Evolutionary conservation across 2,888 invertebrate genomes (phyloP).

Genomic region (Troides helena): DNA sequence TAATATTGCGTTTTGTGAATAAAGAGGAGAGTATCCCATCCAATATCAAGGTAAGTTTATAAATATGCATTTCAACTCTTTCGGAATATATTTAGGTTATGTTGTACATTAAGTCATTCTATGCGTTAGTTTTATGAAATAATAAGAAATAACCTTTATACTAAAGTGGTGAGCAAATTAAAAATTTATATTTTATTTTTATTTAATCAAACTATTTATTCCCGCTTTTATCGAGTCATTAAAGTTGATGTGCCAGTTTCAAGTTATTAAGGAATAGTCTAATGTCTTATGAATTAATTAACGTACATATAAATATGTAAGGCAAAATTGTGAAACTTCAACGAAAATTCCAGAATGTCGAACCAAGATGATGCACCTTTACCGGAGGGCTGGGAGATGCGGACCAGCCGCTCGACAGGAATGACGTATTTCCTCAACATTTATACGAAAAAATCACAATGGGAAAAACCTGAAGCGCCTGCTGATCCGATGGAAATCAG

Average conservation of each 20-base stretch:
- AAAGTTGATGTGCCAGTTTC: background rate
- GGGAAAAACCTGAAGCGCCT: constrained; percentile 95
- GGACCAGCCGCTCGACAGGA: constrained; percentile 92
- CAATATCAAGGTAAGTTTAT: constrained; percentile 1
- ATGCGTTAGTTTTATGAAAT: background rate
- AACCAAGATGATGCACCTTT: constrained; percentile 77
- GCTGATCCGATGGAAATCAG: constrained; percentile 88
- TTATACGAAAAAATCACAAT: constrained; percentile 98
- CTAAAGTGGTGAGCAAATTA: constrained; percentile 14
- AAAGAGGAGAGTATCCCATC: background rate
- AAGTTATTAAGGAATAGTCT: background rate
- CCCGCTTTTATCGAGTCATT: background rate
- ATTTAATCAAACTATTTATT: background rate
- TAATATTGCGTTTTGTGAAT: background rate
- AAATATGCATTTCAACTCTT: background rate
- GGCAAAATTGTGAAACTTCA: constrained; percentile 30
- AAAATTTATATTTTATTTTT: background rate
- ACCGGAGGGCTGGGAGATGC: constrained; percentile 96
- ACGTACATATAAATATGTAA: constrained; percentile 2
- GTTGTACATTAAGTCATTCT: background rate
- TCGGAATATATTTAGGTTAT: background rate
- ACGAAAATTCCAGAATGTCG: constrained; percentile 67
- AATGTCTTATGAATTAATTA: background rate
- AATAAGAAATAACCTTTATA: background rate
- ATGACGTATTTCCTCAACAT: constrained; percentile 96